Evolutionary conservation across 35 echinoderm and acorn worm species (phyloP).

Genomic region (Holothuria glaberrima): DNA sequence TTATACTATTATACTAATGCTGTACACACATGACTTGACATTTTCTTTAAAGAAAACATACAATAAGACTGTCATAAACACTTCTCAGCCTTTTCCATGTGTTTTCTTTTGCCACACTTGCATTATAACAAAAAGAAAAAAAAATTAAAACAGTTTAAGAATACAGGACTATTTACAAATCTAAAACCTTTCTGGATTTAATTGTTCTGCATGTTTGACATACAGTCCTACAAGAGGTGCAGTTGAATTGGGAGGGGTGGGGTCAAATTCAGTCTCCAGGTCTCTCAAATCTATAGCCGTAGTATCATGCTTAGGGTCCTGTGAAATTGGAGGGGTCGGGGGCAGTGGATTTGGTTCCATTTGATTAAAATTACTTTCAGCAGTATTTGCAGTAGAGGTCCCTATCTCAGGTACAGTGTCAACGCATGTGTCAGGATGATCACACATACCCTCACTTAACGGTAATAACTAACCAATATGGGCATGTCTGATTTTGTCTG

Average conservation of each 20-base stretch:
- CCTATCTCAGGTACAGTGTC: not conserved
- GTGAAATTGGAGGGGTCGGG: not conserved
- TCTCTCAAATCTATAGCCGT: not conserved
- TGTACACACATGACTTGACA: too few species aligned
- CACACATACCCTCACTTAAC: not conserved
- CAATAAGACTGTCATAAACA: too few species aligned
- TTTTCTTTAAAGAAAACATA: too few species aligned
- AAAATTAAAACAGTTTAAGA: too few species aligned
- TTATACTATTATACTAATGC: too few species aligned
- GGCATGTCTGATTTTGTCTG: not conserved
- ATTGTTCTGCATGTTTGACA: not conserved
- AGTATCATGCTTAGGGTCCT: not conserved
- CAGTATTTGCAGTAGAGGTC: not conserved
- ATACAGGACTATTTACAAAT: slow-evolving; percentile 29
- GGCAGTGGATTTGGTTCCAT: not conserved
- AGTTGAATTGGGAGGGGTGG: not conserved
- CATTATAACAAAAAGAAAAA: too few species aligned
- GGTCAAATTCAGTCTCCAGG: not conserved
- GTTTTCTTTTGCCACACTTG: too few species aligned
- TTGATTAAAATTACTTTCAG: not conserved
- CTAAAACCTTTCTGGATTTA: not conserved
- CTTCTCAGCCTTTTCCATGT: too few species aligned
- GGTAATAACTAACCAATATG: slow-evolving; percentile 35
- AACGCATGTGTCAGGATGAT: too few species aligned
- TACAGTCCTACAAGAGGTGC: not conserved